A percentile compares a stretch with the other conserved stretches of the same genome.
These are phyloP conservation scores for Rhea americana DNA, from an alignment of 2,113 vertebrate genomes.

Conservation along the genomic window DNA sequence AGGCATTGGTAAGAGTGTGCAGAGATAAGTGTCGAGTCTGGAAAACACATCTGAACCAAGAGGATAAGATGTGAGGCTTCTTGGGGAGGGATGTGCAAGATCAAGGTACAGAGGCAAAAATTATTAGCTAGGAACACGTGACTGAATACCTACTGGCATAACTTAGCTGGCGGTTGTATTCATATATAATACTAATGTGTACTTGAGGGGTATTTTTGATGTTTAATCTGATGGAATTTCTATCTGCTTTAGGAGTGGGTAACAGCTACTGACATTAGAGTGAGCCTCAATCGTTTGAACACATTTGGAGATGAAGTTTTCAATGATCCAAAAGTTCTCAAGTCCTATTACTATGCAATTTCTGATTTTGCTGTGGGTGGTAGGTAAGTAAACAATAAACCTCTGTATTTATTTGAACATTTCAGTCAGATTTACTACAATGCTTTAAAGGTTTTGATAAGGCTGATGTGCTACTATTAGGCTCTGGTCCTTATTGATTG, in stretches of 20 bases:
- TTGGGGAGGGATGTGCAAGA: fast-evolving
- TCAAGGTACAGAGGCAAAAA: not conserved
- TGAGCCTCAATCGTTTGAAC: conserved; percentile 95
- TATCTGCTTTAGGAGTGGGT: conserved; percentile 90
- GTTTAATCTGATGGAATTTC: conserved; percentile 3
- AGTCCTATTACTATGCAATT: conserved; percentile 98
- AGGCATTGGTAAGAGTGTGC: not conserved
- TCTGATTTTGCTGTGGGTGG: conserved; percentile 98
- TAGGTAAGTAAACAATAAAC: conserved; percentile 81
- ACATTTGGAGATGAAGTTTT: conserved; percentile 98
- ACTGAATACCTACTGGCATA: not conserved
- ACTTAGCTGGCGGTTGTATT: not conserved
- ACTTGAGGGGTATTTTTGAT: not conserved
- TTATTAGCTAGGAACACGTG: not conserved
- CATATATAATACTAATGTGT: not conserved
- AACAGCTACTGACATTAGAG: conserved; percentile 94
- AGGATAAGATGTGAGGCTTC: not conserved
- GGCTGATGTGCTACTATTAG: not conserved
- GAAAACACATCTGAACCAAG: not conserved
- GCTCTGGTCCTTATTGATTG: not conserved
- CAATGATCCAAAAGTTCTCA: conserved; percentile 97
- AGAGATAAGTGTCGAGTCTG: not conserved
- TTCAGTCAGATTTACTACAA: not conserved
- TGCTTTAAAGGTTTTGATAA: not conserved
- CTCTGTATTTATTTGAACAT: not conserved